These are phyloP conservation scores for Cheirogaleus medius DNA, from an alignment of 2,113 vertebrate species.

Conservation along the genomic window DNA sequence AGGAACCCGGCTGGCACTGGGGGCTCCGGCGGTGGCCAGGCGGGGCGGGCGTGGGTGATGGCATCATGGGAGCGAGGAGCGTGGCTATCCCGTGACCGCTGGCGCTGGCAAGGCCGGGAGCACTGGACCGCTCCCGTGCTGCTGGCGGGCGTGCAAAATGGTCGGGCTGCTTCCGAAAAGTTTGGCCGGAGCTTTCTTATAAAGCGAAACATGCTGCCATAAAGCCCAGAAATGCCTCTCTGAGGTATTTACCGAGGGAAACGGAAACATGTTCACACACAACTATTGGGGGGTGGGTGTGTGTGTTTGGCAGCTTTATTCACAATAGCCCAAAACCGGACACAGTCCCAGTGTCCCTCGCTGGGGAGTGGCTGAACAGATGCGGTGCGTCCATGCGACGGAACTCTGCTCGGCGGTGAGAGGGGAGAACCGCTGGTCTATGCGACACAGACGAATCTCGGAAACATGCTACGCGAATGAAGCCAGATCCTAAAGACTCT, in stretches of 20 bases:
- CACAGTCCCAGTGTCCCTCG: neutral
- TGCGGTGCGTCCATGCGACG: too few species aligned
- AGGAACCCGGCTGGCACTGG: neutral
- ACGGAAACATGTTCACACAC: neutral
- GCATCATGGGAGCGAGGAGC: neutral
- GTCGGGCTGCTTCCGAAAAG: neutral
- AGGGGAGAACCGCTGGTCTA: neutral
- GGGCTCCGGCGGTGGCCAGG: accelerated
- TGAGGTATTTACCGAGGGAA: neutral
- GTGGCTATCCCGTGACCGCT: too few species aligned
- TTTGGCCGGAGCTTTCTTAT: neutral
- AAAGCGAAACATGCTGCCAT: accelerated
- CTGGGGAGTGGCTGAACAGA: neutral
- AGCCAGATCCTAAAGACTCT: neutral
- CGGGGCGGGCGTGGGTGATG: neutral
- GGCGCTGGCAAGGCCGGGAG: neutral
- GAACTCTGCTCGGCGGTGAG: neutral
- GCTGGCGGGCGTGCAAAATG: accelerated
- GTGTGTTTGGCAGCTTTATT: too few species aligned
- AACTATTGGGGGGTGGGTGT: too few species aligned
- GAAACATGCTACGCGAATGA: neutral
- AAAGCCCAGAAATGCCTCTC: accelerated
- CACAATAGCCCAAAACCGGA: neutral
- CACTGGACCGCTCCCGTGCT: accelerated
- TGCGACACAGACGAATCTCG: accelerated